Conservation (phyloP, 2,888 invertebrate genomes). For the Barypeithes pellucidus region DNA sequence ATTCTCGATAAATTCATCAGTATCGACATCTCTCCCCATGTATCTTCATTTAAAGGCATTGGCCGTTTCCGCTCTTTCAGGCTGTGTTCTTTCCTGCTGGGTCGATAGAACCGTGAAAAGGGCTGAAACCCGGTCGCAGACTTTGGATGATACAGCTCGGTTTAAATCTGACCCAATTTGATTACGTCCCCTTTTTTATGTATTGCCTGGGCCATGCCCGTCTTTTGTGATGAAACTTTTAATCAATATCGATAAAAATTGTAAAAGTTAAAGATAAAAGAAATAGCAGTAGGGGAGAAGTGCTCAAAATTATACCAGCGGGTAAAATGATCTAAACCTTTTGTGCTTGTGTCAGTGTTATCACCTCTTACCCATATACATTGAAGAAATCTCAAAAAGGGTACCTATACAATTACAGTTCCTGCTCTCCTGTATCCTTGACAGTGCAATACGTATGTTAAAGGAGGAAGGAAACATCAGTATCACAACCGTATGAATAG, state of each 20-base stretch:
- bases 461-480: too few relatives aligned
- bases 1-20: neutral
- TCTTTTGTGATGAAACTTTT: neutral
- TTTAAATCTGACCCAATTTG: conserved; percentile 20
- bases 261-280: neutral
- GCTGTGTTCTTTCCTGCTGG: conserved; percentile 19
- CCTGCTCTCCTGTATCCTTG: too few relatives aligned
- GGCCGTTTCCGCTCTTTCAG: conserved; percentile 16
- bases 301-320: too few relatives aligned
- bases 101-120: conserved; percentile 23
- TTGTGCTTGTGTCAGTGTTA: too few relatives aligned
- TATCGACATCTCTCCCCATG: neutral
- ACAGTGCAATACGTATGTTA: too few relatives aligned
- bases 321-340: too few relatives aligned
- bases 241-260: neutral
- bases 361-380: too few relatives aligned
- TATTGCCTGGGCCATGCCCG: neutral
- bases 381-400: too few relatives aligned
- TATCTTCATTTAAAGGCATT: neutral
- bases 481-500: too few relatives aligned
- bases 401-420: too few relatives aligned
- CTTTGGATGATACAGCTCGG: conserved; percentile 5
- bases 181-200: conserved; percentile 11
- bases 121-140: conserved; percentile 8
- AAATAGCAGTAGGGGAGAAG: neutral